Base-by-base conservation (phyloP, 2,797 vertebrate genomes). In the Scolopax rusticola region DNA sequence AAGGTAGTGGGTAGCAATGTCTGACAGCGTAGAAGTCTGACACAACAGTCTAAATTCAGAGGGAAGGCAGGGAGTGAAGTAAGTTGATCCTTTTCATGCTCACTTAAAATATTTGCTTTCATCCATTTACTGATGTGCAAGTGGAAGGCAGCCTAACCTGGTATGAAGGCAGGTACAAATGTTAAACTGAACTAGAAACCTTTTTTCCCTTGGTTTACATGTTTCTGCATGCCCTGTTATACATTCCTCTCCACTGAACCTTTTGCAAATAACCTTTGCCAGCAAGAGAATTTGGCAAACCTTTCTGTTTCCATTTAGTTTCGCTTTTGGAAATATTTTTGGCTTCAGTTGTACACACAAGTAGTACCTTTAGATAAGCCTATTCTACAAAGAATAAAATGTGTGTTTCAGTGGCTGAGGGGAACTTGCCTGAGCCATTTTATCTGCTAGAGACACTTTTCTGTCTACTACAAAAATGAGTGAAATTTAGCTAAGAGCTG, bases 101-200 rank as follows among this genome's bases (percentile, higher is more conserved):
- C 40, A 78, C 38, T 71, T 89, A 68, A 83, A 94, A 83, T 88
- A 89, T 30, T 91, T 89, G 28, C 54, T 85, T 93, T 88, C 61
- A 78, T 81, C 48, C 30, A 27, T 73, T 91, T 78, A 25, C 28
- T 78, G 25, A 40, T 68, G n/a, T 87, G 20, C 24, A 59, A 87
- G 74, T 51, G 21, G 43, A 84, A 84, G 51, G 59, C 2, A 10
- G 64, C 40, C 79, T 71, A 90, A 59, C 53, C 57, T 81, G 65
- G 23, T 45, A 75, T 2, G 18, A 50, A 41, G 48, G 53, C 69
- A 81, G 83, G 32, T 76, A 84, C 20, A 60, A 63, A 79, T 33
- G 17, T 53, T 47, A 70, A 65, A 13, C 71, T 84, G 70, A 67
- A 33, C 38, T 53, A 45, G 43, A 75, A 79, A 27, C 8, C 3